Conservation (phyloP, 2,797 vertebrate species). For the Anniella stebbinsi region DNA sequence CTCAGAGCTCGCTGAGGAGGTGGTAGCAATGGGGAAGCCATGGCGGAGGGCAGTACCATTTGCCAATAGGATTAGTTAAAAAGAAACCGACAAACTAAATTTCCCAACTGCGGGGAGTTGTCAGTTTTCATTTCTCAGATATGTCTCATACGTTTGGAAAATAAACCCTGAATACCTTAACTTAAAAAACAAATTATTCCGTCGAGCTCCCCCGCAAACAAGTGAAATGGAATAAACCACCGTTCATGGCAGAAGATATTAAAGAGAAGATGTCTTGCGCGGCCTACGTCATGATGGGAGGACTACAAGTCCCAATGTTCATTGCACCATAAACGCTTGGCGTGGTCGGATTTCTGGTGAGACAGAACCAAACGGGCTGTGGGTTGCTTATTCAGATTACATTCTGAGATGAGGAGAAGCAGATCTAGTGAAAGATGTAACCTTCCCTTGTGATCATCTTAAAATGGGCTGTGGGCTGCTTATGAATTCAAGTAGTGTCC, state of each 20-base stretch:
- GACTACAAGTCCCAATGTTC: slow-evolving; percentile 62
- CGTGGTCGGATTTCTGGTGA: background rate
- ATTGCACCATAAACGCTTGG: background rate
- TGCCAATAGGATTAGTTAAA: background rate
- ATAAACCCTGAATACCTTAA: background rate
- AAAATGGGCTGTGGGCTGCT: background rate
- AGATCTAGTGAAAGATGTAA: no score
- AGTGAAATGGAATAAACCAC: background rate
- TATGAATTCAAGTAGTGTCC: no score
- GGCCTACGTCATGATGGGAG: accelerated
- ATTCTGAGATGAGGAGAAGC: no score
- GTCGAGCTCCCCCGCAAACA: accelerated
- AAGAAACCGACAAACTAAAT: no score
- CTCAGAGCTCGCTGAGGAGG: background rate
- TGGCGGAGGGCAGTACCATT: background rate
- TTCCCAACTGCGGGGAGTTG: background rate
- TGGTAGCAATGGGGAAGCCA: slow-evolving; percentile 46
- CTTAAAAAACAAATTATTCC: background rate
- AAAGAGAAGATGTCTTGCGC: accelerated
- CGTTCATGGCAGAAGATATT: accelerated
- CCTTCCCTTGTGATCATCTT: no score
- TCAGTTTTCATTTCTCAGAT: no score
- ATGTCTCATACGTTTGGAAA: no score
- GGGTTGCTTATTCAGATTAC: no score
- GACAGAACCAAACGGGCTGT: no score